Evolutionary conservation across 1,140 invertebrate species (phyloP), one percentile per base, ranked within the genome.

Genomic region (Drosophila quadrilineata): DNA sequence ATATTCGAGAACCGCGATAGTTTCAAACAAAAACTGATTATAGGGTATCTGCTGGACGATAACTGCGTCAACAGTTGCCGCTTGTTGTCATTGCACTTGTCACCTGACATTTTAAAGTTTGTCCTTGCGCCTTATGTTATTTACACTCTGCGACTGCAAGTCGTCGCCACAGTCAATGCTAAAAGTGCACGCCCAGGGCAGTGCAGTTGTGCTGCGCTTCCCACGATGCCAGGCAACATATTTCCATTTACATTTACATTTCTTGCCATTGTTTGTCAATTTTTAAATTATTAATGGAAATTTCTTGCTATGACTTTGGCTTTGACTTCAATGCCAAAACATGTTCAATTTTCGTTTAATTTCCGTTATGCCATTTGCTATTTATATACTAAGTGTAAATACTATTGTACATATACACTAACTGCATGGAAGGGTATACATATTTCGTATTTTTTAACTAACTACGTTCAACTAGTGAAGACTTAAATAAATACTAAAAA

Each of bases 311-410:
- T 14, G n/a, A 36, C 24, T 29, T 38, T 29, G 19, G 9, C 52
- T 41, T 12, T 38, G 26, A 19, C 22, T 53, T 66, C 56, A 54
- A 36, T 56, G 68, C 35, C 56, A 63, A 24, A 40, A 6, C 4
- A 19, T 29, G 8, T 38, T 17, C 9, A 40, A 72, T 58, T 69
- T 72, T 72, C 52, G 53, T 53, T 63, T 35, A 68, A 72, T 69
- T 72, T 72, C 57, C 53, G 58, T 41, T 35, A 21, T 40, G 57
- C 38, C 69, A 71, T 53, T 50, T n/a, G n/a, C n/a, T n/a, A n/a
- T 50, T 26, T 28, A 29, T 40, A 41, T 17, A 1, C 22, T 38
- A 12, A 8, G 0, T 40, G 3, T 14, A 28, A 3, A 24, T 10
- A 10, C 10, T 12, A 4, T 16, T 3, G 6, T 6, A 6, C 1